Conservation (phyloP, 2,797 vertebrate genomes). For the Odontamblyopus lacepedii region DNA sequence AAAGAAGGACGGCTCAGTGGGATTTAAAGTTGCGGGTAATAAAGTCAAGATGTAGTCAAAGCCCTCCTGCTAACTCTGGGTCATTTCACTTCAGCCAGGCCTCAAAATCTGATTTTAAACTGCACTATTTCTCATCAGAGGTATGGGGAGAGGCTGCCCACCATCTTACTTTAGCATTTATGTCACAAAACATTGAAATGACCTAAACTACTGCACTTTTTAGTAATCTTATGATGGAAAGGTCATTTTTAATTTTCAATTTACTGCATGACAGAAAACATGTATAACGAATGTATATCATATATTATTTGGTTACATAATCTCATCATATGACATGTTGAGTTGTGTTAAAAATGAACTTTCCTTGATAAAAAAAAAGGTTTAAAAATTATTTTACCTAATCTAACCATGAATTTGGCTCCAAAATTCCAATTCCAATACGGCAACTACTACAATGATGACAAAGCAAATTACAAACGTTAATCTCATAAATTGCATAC, state of each 20-base stretch:
- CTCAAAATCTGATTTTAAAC: conserved; percentile 53
- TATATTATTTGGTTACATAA: not conserved
- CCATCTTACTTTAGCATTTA: conserved; percentile 11
- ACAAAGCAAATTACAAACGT: not conserved
- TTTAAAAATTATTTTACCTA: not conserved
- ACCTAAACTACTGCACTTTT: not conserved
- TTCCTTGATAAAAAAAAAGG: too few relatives aligned
- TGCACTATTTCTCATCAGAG: conserved; percentile 46
- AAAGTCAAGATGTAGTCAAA: conserved; percentile 75
- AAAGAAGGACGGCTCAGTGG: conserved; percentile 63
- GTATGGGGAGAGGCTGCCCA: conserved; percentile 26
- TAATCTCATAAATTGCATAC: conserved; percentile 2
- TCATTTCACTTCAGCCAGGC: conserved; percentile 45
- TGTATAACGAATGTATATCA: not conserved
- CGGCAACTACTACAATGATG: not conserved
- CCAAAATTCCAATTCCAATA: not conserved
- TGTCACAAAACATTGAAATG: not conserved
- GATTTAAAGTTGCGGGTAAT: conserved; percentile 68
- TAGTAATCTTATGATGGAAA: not conserved
- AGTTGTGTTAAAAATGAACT: too few relatives aligned
- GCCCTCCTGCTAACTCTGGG: conserved; percentile 56
- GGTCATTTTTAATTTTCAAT: not conserved
- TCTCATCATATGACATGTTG: too few relatives aligned
- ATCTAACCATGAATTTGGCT: not conserved
- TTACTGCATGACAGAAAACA: not conserved